A percentile compares a stretch with the other conserved stretches of the same genome.
phyloP scores from a whole-genome alignment of 2,797 vertebrate species.

The Chelidonichthys spinosus region DNA sequence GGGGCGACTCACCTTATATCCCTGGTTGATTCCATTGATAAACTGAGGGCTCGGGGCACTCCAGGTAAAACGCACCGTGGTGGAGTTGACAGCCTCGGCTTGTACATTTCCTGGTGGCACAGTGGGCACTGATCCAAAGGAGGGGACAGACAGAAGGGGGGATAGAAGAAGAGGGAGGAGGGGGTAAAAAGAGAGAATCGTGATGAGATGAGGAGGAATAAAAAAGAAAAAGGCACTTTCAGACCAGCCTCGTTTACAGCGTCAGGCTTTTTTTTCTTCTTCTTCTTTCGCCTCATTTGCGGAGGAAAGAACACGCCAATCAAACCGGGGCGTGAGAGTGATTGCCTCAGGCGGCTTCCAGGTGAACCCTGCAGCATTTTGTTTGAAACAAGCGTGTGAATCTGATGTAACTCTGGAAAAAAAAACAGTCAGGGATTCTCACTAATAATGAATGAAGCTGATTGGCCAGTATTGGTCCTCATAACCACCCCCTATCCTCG shows the following conservation, averaged over 20 bases:
- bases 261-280: slow-evolving; percentile 39
- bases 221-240: slow-evolving; percentile 42
- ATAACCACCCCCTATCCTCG: background rate
- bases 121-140: slow-evolving; percentile 90
- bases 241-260: slow-evolving; percentile 40
- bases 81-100: slow-evolving; percentile 93
- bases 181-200: slow-evolving; percentile 16
- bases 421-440: slow-evolving; percentile 51
- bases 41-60: slow-evolving; percentile 98
- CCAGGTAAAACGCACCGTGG: slow-evolving; percentile 96
- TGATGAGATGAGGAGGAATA: slow-evolving; percentile 42
- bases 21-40: slow-evolving; percentile 99
- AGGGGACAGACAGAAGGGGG: slow-evolving; percentile 21
- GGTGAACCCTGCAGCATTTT: slow-evolving; percentile 75
- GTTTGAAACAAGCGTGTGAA: slow-evolving; percentile 69
- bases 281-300: slow-evolving; percentile 64
- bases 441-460: slow-evolving; percentile 54
- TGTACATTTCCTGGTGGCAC: slow-evolving; percentile 95
- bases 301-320: slow-evolving; percentile 69
- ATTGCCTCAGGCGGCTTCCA: slow-evolving; percentile 78
- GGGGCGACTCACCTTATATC: slow-evolving; percentile 91
- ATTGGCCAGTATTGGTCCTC: slow-evolving; percentile 43
- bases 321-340: slow-evolving; percentile 71
- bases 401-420: slow-evolving; percentile 68
- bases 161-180: slow-evolving; percentile 10